Evolutionary conservation across 2,797 vertebrate species (phyloP).

Genomic region (Caiman crocodilus): DNA sequence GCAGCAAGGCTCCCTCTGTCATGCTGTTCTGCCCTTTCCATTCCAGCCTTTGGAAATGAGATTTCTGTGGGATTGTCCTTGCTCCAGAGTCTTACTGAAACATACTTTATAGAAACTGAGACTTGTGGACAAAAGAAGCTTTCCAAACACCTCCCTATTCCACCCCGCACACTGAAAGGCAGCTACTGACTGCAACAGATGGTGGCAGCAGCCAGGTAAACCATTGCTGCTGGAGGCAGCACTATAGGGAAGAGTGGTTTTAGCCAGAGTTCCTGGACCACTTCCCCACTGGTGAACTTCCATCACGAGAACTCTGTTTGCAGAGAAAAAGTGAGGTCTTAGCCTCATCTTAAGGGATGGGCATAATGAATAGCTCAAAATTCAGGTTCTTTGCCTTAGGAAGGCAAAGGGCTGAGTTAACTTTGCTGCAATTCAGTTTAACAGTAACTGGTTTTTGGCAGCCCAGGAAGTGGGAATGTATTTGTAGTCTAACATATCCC

Average conservation of each 20-base stretch:
- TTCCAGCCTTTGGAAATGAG: background rate
- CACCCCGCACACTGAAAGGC: no score
- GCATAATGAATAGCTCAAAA: background rate
- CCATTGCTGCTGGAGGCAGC: background rate
- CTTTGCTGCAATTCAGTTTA: background rate
- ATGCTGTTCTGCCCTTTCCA: background rate
- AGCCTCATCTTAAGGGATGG: background rate
- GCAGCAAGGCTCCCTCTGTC: background rate
- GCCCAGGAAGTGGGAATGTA: no score
- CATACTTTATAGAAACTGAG: background rate
- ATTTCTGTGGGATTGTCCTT: background rate
- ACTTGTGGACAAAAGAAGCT: background rate
- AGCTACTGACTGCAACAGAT: background rate
- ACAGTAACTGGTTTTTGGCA: background rate
- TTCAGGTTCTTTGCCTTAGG: background rate
- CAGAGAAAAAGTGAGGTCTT: background rate
- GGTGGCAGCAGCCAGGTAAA: no score
- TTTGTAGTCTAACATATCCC: background rate
- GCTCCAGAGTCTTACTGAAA: background rate
- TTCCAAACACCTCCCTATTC: background rate
- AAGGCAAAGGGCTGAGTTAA: background rate
- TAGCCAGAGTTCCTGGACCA: no score
- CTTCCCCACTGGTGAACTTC: background rate
- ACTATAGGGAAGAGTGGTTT: background rate
- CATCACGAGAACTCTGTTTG: background rate